Evolutionary conservation across 2,888 invertebrate species (phyloP), one percentile per base, ranked within the genome.

Genomic region (Hanleya hanleyi): DNA sequence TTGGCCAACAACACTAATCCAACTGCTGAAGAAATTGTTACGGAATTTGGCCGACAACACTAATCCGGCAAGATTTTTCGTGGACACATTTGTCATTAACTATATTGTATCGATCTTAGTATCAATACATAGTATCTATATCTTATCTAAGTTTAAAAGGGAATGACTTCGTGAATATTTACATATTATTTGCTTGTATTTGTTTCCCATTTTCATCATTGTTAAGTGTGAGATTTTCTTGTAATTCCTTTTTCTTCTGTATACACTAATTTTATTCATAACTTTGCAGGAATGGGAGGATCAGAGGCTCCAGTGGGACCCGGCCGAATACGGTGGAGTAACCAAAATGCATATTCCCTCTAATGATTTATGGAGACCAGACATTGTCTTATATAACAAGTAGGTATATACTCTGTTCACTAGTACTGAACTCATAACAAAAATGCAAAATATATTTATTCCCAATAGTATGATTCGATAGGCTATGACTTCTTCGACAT

Each of bases 231-330:
- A 18, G 41, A 18, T 12, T 41, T 41, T 41, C n/a, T n/a, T n/a
- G 41, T 41, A 41, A 41, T 41, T 12, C 18, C 9, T 9, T 41
- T 41, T 41, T 41, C 9, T 41, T 41, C 9, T 41, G 9, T 41
- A 18, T 41, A 41, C n/a, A n/a, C n/a, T n/a, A n/a, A n/a, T n/a
- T n/a, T n/a, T n/a, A n/a, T n/a, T n/a, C n/a, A n/a, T n/a, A n/a
- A n/a, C n/a, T n/a, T 51, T 36, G n/a, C 75, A 87, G 85, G 82
- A 86, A 78, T 87, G 87, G 87, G 77, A 82, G 32, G 97, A 98
- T 91, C 96, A 96, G 92, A 97, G 97, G 92, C 96, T 98, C 91
- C 94, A 95, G 90, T 98, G 98, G 98, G 96, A 97, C 90, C 97
- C 97, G 0, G 92, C 94, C 70, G 97, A 97, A 89, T 98, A 97